Evolutionary conservation across 2,113 vertebrate genomes (phyloP), one percentile per base, ranked within the genome.

Genomic region (Atractosteus spatula): DNA sequence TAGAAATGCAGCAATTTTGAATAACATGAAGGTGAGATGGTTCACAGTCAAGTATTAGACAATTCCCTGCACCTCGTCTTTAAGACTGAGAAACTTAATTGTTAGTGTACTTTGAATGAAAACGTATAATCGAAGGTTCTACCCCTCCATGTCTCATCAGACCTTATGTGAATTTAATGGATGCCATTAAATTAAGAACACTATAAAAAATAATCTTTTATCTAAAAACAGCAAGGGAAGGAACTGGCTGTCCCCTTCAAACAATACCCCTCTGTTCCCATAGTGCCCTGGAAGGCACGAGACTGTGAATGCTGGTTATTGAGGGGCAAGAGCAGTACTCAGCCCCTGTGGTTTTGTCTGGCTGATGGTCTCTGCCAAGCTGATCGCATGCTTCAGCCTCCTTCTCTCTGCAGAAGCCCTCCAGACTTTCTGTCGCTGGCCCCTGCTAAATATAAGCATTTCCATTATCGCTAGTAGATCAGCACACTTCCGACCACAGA

Each of bases 261-360:
- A 79, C 78, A 84, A 80, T 86, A 73, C 57, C 17, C 70, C 74
- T 81, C 80, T 80, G 81, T 84, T 78, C 77, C 71, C 74, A 72
- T 73, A 73, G 78, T 76, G 71, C 82, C 78, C 76, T 74, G 78
- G 73, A 84, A 72, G 79, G 79, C 79, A 79, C 74, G 70, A 80
- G 78, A 77, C 57, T 65, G 47, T 77, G 75, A 80, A 86, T 82
- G 75, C 81, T 80, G 83, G 71, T 76, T 71, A 84, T 70, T 69
- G 69, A 83, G 71, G 65, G 14, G 55, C 75, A 81, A 81, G 83
- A 87, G 82, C 79, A 84, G 75, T 68, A 70, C 73, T 66, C 78
- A 71, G 73, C 83, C 74, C 76, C 51, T 84, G 76, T 80, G 80
- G 82, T 82, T 84, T 83, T 82, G 76, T 77, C 82, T 77, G 55